A percentile compares a stretch with the other conserved stretches of the same genome.
phyloP scores from a whole-genome alignment of 2,888 invertebrate species.

The Trachelus tabidus region DNA sequence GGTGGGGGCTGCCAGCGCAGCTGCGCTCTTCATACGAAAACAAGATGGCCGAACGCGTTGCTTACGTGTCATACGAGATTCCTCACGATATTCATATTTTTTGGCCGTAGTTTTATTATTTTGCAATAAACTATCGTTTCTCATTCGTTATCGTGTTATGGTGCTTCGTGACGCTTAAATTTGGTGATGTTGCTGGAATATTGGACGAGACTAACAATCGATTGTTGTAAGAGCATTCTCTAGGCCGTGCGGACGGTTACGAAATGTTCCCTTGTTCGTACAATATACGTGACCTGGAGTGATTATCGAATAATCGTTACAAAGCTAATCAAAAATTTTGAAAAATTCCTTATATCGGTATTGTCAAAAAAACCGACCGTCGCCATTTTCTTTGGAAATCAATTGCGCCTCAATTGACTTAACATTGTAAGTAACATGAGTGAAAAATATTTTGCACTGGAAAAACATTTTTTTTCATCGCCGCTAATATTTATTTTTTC shows the following conservation, averaged over 20 bases:
- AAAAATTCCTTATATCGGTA: not conserved
- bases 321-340: not conserved
- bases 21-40: conserved; percentile 53
- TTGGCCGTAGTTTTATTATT: not conserved
- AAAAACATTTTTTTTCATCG: not conserved
- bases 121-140: not conserved
- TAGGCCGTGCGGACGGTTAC: not conserved
- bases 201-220: not conserved
- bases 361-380: not conserved
- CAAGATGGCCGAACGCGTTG: conserved; percentile 58
- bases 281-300: not conserved
- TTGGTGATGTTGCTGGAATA: not conserved
- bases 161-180: conserved; percentile 1
- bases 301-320: not conserved
- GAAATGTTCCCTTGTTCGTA: not conserved
- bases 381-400: not conserved
- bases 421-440: not conserved
- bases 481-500: not conserved
- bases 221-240: not conserved
- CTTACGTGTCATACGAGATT: conserved; percentile 38
- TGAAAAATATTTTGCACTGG: too few species aligned
- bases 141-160: not conserved
- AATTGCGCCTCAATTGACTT: not conserved
- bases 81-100: conserved; percentile 22
- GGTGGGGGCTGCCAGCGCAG: conserved; percentile 46